Evolutionary conservation across 2,888 invertebrate genomes (phyloP), one percentile per base, ranked within the genome.

Genomic region (Syrista parreyssii): DNA sequence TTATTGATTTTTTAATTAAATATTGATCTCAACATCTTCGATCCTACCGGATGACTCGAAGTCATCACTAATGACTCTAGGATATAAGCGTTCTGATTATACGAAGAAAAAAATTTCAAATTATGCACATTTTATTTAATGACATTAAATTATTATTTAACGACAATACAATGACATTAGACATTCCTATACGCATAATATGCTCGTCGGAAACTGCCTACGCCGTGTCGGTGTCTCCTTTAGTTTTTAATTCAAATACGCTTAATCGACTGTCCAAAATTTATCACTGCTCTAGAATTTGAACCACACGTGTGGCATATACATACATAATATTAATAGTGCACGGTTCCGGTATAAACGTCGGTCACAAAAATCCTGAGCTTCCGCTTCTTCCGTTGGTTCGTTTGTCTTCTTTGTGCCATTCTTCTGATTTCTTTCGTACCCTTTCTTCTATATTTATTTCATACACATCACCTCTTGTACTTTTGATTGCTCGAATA

Each of bases 301-400:
- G 76, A 73, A 82, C 76, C 79, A 80, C 79, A 77, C 83, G 82
- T 83, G 83, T 83, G 81, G 82, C 84, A 86, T 55, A 55, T 55
- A 55, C 23, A 55, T 55, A 55, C n/a, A n/a, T n/a, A n/a, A n/a
- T 55, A 55, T 55, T 55, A 2, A 55, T 84, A 82, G 81, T 82
- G 84, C 85, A 85, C 85, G 78, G 79, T 80, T 74, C 79, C 75
- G 31, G 71, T 32, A 23, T 74, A 30, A 68, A 79, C 76, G 79
- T 79, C 78, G 74, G 79, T 79, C 79, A 79, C 76, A 83, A 82
- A 83, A 79, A 80, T 80, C 82, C 83, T 79, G 79, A 81, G 86
- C 85, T 86, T 86, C 79, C 73, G 83, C 81, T 81, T 84, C 79
- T 79, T 81, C 79, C 78, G 68, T 81, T 79, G 71, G 71, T 81